Percentiles rank a stretch among this genome's conserved stretches.
Conservation (phyloP, 2,113 vertebrate genomes). For the Otolemur garnettii region DNA sequence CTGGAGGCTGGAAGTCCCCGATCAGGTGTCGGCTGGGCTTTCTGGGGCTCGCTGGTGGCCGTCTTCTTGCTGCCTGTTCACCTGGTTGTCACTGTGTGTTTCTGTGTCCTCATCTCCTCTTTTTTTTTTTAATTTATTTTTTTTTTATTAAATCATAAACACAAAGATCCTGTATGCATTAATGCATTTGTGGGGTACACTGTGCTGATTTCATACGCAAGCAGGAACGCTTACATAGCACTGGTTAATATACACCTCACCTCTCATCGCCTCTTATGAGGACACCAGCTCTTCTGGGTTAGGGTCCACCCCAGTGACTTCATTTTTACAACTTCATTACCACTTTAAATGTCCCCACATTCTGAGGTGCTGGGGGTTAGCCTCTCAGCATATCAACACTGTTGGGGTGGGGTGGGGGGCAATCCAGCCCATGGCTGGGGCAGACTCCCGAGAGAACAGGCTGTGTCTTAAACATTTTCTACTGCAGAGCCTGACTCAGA, state of each 20-base stretch:
- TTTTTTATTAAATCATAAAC: too few relatives aligned
- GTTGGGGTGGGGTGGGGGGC: too few relatives aligned
- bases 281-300: not conserved
- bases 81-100: not conserved
- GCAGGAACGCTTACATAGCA: too few relatives aligned
- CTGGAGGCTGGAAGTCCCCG: not conserved
- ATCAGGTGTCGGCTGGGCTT: not conserved
- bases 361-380: not conserved
- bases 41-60: not conserved
- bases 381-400: not conserved
- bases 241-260: too few relatives aligned
- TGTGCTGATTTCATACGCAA: too few relatives aligned
- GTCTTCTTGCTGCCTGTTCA: not conserved
- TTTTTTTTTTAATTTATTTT: too few relatives aligned
- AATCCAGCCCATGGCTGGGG: not conserved
- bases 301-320: not conserved
- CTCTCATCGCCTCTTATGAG: not conserved
- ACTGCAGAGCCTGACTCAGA: not conserved
- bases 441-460: not conserved
- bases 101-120: not conserved
- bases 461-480: not conserved
- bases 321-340: not conserved
- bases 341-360: not conserved
- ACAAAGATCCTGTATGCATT: too few relatives aligned
- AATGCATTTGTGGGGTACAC: too few relatives aligned